Conservation (phyloP, 2,797 vertebrate genomes). For the Poeciliopsis infans region DNA sequence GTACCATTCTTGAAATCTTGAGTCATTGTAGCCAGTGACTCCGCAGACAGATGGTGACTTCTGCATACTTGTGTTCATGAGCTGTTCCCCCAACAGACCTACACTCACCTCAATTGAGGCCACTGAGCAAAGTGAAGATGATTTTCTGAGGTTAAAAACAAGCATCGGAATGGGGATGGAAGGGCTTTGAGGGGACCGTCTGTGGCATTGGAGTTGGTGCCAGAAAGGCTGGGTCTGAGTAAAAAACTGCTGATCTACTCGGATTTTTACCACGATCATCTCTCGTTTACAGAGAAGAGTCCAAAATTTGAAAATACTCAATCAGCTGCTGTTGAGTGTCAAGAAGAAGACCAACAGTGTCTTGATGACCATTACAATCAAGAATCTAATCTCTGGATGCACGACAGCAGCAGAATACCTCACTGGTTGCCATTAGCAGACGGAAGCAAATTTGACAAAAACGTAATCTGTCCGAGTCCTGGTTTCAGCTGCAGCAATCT, state of each 20-base stretch:
- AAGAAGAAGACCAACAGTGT: background rate
- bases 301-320: background rate
- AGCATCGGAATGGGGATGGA: background rate
- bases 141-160: background rate
- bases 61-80: background rate
- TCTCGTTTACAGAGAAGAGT: background rate
- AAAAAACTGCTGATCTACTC: background rate
- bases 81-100: background rate
- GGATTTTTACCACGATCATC: background rate
- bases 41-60: background rate
- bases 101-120: background rate
- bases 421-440: background rate
- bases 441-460: background rate
- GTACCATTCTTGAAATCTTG: background rate
- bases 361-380: background rate
- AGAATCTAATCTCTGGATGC: background rate
- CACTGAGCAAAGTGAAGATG: background rate
- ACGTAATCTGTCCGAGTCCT: background rate
- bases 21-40: background rate
- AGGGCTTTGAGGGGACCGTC: background rate
- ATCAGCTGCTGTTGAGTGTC: background rate
- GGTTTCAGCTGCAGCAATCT: background rate
- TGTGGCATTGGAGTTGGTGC: background rate
- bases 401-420: background rate
- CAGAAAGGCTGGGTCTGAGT: background rate